phyloP scores from a whole-genome alignment of 2,113 vertebrate species.

The Natator depressus region DNA sequence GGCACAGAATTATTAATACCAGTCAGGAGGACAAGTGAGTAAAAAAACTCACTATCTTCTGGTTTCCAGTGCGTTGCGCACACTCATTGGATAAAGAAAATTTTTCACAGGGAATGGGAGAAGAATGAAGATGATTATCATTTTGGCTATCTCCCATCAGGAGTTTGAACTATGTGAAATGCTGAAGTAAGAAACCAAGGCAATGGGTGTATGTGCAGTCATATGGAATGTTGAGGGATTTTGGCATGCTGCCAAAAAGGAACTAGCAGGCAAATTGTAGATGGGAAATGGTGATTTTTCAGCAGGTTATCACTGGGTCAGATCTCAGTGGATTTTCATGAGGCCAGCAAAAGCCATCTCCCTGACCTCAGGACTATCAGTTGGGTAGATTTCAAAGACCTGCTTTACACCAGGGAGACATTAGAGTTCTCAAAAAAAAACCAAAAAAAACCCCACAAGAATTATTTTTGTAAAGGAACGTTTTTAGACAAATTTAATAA shows the following conservation, averaged over 20 bases:
- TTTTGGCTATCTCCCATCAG: background rate
- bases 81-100: background rate
- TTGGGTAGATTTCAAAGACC: background rate
- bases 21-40: background rate
- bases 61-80: background rate
- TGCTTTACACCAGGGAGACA: background rate
- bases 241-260: background rate
- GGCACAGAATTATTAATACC: background rate
- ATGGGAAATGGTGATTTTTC: background rate
- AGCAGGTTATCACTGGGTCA: background rate
- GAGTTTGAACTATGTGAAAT: background rate
- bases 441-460: background rate
- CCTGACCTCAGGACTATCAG: background rate
- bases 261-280: background rate
- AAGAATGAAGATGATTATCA: background rate
- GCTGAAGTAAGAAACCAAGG: background rate
- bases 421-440: background rate
- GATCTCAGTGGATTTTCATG: background rate
- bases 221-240: background rate
- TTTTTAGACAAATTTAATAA: no score
- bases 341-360: background rate
- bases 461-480: no score
- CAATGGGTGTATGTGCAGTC: background rate
- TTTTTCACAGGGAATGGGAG: background rate
- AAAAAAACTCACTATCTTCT: background rate